phyloP scores from a whole-genome alignment of 2,888 invertebrate genomes.

The Erynnis tages region DNA sequence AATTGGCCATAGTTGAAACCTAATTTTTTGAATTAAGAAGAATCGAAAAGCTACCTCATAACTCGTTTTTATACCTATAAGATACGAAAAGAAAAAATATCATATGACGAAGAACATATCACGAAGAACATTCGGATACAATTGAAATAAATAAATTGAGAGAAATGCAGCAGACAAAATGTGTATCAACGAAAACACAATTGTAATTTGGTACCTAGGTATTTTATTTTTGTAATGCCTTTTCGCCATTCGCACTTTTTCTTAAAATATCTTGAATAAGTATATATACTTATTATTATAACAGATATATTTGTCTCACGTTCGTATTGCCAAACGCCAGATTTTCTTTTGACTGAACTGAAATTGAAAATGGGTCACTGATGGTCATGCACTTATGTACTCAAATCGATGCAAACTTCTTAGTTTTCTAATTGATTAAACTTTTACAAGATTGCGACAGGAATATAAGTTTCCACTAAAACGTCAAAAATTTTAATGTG shows the following conservation, averaged over 20 bases:
- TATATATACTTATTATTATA: too few species aligned
- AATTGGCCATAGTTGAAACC: too few species aligned
- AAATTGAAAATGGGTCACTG: slow-evolving; percentile 76
- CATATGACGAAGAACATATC: too few species aligned
- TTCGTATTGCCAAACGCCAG: slow-evolving; percentile 61
- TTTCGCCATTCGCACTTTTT: slow-evolving; percentile 32
- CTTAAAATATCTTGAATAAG: slow-evolving; percentile 58
- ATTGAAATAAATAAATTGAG: too few species aligned
- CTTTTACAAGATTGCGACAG: neutral
- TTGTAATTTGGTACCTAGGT: slow-evolving; percentile 28
- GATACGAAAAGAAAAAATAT: too few species aligned
- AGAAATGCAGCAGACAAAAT: too few species aligned
- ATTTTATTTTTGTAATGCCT: slow-evolving; percentile 34
- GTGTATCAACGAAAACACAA: too few species aligned
- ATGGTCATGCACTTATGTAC: slow-evolving; percentile 58
- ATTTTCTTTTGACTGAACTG: slow-evolving; percentile 64
- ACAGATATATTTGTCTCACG: slow-evolving; percentile 53
- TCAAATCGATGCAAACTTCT: slow-evolving; percentile 59
- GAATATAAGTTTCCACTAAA: too few species aligned
- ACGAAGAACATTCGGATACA: too few species aligned
- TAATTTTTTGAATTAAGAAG: too few species aligned
- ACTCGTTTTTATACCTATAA: too few species aligned
- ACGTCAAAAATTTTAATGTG: neutral
- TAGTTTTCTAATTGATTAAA: neutral
- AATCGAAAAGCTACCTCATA: too few species aligned